Percentiles rank a stretch among this genome's conserved stretches.
Evolutionary conservation across 2,888 invertebrate species (phyloP).

Genomic region (Drosophila melanosoma): DNA sequence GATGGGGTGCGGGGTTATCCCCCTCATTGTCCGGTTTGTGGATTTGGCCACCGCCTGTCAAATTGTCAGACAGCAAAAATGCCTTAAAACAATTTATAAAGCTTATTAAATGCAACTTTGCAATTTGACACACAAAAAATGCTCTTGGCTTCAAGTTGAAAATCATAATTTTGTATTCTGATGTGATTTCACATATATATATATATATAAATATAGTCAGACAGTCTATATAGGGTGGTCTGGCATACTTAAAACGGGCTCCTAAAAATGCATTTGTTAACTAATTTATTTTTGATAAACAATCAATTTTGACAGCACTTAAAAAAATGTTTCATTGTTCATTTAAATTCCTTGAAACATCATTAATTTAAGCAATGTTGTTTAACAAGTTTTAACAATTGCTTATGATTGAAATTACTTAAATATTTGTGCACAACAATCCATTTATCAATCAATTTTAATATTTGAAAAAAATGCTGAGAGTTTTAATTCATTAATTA

Average conservation of each 20-base stretch:
- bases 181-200: background rate
- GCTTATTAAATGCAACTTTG: conserved; percentile 59
- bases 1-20: background rate
- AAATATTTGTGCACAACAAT: too few relatives aligned
- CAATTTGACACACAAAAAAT: conserved; percentile 42
- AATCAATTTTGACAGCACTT: conserved; percentile 33
- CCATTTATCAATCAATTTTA: conserved; percentile 5
- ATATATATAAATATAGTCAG: background rate
- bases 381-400: background rate
- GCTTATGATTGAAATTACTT: background rate
- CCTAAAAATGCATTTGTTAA: conserved; percentile 39
- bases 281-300: conserved; percentile 37
- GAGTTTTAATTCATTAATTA: background rate
- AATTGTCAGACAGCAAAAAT: conserved; percentile 52
- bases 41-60: conserved; percentile 41
- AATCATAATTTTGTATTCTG: conserved; percentile 45
- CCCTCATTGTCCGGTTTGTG: conserved; percentile 25
- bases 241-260: conserved; percentile 25
- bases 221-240: conserved; percentile 35
- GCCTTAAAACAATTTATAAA: conserved; percentile 48
- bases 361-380: conserved; percentile 23
- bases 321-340: conserved; percentile 26
- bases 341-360: conserved; percentile 11
- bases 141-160: conserved; percentile 27
- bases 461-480: background rate